These are phyloP conservation scores for Phallusia fumigata DNA, from an alignment of 23 tunicate species.

Conservation along the genomic window DNA sequence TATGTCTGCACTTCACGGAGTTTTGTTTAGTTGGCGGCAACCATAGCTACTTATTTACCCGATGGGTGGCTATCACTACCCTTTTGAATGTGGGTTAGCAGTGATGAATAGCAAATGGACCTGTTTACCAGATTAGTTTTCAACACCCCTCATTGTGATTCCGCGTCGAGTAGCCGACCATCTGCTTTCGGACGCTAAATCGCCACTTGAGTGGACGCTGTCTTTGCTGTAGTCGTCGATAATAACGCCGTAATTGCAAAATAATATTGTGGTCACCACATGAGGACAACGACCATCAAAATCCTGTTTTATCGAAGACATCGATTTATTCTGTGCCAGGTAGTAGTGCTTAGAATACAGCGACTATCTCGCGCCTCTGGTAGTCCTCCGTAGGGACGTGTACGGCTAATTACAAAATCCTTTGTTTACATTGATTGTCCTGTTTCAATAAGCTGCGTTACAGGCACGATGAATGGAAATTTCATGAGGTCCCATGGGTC, in stretches of 20 bases:
- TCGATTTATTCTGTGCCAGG: no score
- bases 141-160: background rate
- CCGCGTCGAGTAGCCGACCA: background rate
- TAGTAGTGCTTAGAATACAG: no score
- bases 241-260: background rate
- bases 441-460: background rate
- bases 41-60: no score
- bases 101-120: background rate
- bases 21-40: background rate
- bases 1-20: background rate
- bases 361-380: no score
- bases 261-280: background rate
- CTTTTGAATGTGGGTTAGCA: no score
- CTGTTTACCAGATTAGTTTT: background rate
- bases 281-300: background rate
- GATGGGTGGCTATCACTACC: no score
- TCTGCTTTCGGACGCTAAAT: background rate
- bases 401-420: constrained; percentile 6
- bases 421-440: constrained; percentile 12
- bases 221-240: background rate
- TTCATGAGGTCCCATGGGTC: constrained; percentile 2
- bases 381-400: background rate
- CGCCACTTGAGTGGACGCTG: constrained; percentile 1
- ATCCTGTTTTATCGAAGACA: no score
- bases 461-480: background rate